Conservation (phyloP, 2,113 vertebrate species). For the Nannobrachium achirus region DNA sequence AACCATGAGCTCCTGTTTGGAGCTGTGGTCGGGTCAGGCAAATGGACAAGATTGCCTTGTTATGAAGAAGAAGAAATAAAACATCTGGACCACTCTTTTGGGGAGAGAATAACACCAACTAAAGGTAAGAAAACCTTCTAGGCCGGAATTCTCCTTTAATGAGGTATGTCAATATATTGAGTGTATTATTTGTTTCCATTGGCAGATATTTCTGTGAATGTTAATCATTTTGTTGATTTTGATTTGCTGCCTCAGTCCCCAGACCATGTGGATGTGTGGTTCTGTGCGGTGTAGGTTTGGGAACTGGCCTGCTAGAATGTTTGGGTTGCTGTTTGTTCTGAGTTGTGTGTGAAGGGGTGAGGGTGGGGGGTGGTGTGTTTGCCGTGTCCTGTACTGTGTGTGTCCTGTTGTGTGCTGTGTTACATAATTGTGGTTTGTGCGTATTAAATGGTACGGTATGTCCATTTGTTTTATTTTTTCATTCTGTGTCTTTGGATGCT, state of each 20-base stretch:
- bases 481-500: not conserved
- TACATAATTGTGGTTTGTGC: not conserved
- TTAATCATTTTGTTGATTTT: constrained; percentile 34
- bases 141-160: too few relatives aligned
- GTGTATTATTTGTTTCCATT: not conserved
- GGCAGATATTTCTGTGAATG: constrained; percentile 29
- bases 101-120: too few relatives aligned
- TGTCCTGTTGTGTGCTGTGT: constrained; percentile 1
- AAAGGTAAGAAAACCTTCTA: too few relatives aligned
- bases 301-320: constrained; percentile 33
- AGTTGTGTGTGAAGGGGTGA: not conserved
- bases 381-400: constrained; percentile 22
- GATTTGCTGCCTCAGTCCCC: constrained; percentile 42
- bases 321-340: not conserved
- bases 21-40: too few relatives aligned
- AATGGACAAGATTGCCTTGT: too few relatives aligned
- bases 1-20: too few relatives aligned
- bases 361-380: constrained; percentile 18
- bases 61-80: too few relatives aligned
- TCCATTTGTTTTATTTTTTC: too few relatives aligned
- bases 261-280: constrained; percentile 58
- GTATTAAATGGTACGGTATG: not conserved
- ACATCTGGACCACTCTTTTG: too few relatives aligned
- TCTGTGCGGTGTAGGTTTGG: constrained; percentile 61
- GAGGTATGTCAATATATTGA: not conserved